Percentiles rank a stretch among this genome's conserved stretches.
Conservation (phyloP, 2,113 vertebrate species). For the Alexandromys fortis region DNA sequence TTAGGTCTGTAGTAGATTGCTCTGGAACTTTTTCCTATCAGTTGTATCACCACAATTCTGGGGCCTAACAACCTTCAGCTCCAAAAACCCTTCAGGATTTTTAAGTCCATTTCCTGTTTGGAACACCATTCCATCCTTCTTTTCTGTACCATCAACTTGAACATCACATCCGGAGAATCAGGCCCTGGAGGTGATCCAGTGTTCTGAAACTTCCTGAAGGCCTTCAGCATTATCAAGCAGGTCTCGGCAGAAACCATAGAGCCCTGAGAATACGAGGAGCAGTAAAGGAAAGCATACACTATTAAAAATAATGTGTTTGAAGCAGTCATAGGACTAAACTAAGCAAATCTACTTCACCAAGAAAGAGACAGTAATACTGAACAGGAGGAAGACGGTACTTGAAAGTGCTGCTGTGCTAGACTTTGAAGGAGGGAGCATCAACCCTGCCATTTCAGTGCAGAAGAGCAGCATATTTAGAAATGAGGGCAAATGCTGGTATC, state of each 20-base stretch:
- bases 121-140: not conserved
- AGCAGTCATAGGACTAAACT: not conserved
- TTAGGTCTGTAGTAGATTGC: not conserved
- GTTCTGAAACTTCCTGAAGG: not conserved
- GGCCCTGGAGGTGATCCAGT: not conserved
- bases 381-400: not conserved
- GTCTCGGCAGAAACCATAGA: no score
- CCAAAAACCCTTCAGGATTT: not conserved
- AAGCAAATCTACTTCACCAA: not conserved
- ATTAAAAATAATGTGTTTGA: not conserved
- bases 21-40: not conserved
- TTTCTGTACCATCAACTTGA: not conserved
- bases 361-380: no score
- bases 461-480: constrained; percentile 30
- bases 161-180: not conserved
- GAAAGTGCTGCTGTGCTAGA: not conserved
- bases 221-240: not conserved
- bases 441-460: not conserved
- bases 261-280: not conserved
- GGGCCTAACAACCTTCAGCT: not conserved
- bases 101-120: not conserved
- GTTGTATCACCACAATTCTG: not conserved
- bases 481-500: not conserved
- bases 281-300: not conserved
- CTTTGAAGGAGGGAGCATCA: not conserved